Base-by-base conservation (phyloP, 2,797 vertebrate species). In the Crypturellus tataupa region DNA sequence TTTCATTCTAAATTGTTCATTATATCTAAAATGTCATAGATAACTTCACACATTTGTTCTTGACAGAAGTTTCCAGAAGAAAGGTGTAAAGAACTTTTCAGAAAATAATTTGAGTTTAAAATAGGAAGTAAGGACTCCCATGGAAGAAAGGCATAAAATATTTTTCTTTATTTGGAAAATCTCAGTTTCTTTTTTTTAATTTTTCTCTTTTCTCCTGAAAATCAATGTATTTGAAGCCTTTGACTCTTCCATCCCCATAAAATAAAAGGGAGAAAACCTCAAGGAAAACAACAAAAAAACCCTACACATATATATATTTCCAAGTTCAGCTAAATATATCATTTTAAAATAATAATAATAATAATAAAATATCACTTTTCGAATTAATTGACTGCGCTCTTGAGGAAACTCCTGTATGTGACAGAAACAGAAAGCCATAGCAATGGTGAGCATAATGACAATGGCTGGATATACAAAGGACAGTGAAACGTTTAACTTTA, bases 21-120 rank as follows among this genome's bases (percentile, higher is more conserved):
- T 42, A 29, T 9, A 25, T n/a, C 10, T 70, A 33, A 77, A 89
- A 80, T 14, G 4, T 9, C 0, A 0, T 6, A 85, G 47, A 6
- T 72, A 87, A 55, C 15, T 55, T 40, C 29, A 40, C 13, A 71
- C 20, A 16, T n/a, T 71, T 37, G 24, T 55, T 27, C 44, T 25
- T 44, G 64, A 67, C 23, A 67, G 31, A 7, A 53, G 65, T 49
- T 44, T 87, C 17, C 23, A 69, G 3, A 1, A 64, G 10, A 12
- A 78, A 73, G 62, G 27, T 59, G 1, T 72, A 72, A 90, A 70
- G 0, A 8, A 42, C 35, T 53, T 68, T 71, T 65, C 37, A 67
- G 21, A 53, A 77, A 69, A 77, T 56, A 4, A 70, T n/a, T 13
- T 40, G 10, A 69, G 1, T 77, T 88, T 71, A 63, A 88, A 83